These are phyloP conservation scores for Cyanocitta stelleri DNA, from an alignment of 2,113 vertebrate genomes.

Conservation along the genomic window DNA sequence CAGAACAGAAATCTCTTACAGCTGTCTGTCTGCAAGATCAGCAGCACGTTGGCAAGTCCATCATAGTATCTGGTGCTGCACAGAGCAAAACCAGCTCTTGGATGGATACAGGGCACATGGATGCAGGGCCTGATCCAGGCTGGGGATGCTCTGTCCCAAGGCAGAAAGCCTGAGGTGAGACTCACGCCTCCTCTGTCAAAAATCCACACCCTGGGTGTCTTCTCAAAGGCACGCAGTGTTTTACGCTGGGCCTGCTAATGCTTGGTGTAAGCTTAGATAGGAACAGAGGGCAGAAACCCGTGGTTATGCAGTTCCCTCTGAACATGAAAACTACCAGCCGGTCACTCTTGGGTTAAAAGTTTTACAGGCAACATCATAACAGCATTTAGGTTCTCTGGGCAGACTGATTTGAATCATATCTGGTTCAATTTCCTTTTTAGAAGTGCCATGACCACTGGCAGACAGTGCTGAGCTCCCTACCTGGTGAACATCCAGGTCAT, in stretches of 20 bases:
- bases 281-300: neutral
- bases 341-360: neutral
- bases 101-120: neutral
- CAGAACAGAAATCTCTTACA: neutral
- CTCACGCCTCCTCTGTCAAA: neutral
- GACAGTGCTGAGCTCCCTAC: constrained; percentile 46
- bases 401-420: neutral
- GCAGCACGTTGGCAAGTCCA: neutral
- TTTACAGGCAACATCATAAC: fast-evolving
- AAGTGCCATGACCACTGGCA: fast-evolving
- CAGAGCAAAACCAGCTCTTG: neutral
- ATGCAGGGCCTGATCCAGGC: neutral
- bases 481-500: constrained; percentile 94
- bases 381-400: neutral
- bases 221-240: neutral
- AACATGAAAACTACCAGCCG: neutral
- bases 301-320: neutral
- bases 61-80: neutral
- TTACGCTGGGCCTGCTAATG: neutral
- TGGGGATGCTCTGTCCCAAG: neutral
- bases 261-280: neutral
- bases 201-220: neutral
- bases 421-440: neutral
- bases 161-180: neutral
- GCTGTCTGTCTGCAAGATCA: neutral